Percentiles rank a stretch among this genome's conserved stretches.
phyloP scores from a whole-genome alignment of 1,140 invertebrate genomes.

The Microplitis mediator region DNA sequence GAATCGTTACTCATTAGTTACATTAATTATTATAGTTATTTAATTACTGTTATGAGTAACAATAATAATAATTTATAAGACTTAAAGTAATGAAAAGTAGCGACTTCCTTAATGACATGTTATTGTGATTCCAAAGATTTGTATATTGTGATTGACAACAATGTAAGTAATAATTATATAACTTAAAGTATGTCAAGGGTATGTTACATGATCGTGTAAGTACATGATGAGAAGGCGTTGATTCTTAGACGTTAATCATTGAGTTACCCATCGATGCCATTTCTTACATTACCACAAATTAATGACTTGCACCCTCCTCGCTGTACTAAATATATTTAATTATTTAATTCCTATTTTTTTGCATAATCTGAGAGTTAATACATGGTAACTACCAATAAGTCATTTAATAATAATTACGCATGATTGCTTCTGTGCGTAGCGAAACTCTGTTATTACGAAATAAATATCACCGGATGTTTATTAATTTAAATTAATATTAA shows the following conservation, averaged over 20 bases:
- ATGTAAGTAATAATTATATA: slow-evolving; percentile 40
- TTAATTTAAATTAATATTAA: too few relatives aligned
- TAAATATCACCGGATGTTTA: too few relatives aligned
- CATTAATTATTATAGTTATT: too few relatives aligned
- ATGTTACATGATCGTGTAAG: slow-evolving; percentile 35
- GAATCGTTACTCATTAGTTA: too few relatives aligned
- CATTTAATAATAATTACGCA: too few relatives aligned
- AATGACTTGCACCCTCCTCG: not conserved
- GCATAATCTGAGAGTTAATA: too few relatives aligned
- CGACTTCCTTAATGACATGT: not conserved
- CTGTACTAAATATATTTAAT: too few relatives aligned
- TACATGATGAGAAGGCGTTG: slow-evolving; percentile 2
- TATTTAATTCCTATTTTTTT: not conserved
- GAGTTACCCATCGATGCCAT: not conserved
- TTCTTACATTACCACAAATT: not conserved
- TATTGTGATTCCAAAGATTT: slow-evolving; percentile 7
- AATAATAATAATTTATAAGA: too few relatives aligned
- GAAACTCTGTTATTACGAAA: too few relatives aligned
- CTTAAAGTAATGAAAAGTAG: not conserved
- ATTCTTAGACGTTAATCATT: not conserved
- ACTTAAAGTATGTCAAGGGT: slow-evolving; percentile 49
- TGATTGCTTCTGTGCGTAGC: too few relatives aligned
- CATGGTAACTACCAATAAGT: too few relatives aligned
- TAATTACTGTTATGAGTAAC: too few relatives aligned
- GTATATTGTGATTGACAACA: not conserved